A percentile compares a stretch with the other conserved stretches of the same genome.
phyloP scores from a whole-genome alignment of 1,140 invertebrate genomes.

The Tigriopus japonicus region DNA sequence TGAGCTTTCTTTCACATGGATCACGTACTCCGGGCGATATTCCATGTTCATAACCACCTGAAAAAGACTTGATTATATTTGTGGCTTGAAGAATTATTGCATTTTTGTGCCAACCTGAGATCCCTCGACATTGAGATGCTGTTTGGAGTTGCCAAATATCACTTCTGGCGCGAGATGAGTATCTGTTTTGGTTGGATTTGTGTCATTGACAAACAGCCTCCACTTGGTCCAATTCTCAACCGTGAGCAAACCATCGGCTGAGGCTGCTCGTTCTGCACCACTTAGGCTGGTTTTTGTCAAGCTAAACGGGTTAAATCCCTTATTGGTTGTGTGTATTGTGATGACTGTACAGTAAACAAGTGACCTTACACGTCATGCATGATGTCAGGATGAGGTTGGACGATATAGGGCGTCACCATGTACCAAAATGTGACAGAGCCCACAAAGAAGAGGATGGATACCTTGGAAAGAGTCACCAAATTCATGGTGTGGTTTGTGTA shows the following conservation, averaged over 20 bases:
- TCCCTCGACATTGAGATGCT: too few species aligned
- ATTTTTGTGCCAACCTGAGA: too few species aligned
- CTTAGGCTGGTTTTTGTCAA: not conserved
- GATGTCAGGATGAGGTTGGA: not conserved
- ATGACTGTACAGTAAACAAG: not conserved
- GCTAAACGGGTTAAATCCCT: not conserved
- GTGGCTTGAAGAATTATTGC: too few species aligned
- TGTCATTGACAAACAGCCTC: not conserved
- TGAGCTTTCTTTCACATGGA: not conserved
- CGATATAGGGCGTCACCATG: conserved; percentile 1
- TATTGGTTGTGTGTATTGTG: too few species aligned
- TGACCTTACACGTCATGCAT: conserved; percentile 2
- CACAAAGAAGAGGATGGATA: not conserved
- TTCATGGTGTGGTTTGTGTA: not conserved
- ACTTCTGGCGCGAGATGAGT: too few species aligned
- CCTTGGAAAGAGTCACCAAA: not conserved
- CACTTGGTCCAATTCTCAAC: not conserved
- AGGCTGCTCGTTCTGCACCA: not conserved
- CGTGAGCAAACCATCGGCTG: not conserved
- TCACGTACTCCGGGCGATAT: not conserved
- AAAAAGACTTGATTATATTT: not conserved
- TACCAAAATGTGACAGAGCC: not conserved
- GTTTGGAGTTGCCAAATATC: too few species aligned
- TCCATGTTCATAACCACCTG: not conserved
- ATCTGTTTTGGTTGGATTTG: too few species aligned